These are phyloP conservation scores for Atta colombica DNA, from an alignment of 1,140 invertebrate species.

Conservation along the genomic window DNA sequence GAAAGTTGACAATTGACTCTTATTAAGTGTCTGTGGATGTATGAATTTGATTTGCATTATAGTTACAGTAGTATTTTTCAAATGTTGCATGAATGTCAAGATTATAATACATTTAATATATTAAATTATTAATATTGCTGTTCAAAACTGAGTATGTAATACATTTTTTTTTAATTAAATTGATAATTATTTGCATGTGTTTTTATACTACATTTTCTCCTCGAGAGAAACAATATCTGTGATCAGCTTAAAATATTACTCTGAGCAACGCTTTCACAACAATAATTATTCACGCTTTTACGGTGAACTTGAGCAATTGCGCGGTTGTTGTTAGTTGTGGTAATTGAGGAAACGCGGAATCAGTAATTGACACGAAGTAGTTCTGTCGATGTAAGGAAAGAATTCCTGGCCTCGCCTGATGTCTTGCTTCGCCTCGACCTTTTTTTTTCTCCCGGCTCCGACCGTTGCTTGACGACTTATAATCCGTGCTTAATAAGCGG, in stretches of 20 bases:
- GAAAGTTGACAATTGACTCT: too few species aligned
- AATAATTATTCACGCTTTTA: slow-evolving; percentile 45
- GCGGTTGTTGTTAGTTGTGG: slow-evolving; percentile 1
- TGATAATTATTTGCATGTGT: neutral
- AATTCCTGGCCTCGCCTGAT: slow-evolving; percentile 35
- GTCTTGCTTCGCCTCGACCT: slow-evolving; percentile 33
- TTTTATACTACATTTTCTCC: neutral
- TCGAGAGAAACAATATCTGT: neutral
- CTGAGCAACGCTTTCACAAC: slow-evolving; percentile 20
- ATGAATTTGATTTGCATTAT: too few species aligned
- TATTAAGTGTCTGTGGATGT: too few species aligned
- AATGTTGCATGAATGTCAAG: too few species aligned
- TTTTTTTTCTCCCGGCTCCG: slow-evolving; percentile 1
- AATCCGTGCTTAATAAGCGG: slow-evolving; percentile 55
- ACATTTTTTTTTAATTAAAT: neutral
- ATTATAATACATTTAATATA: too few species aligned
- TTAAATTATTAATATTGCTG: neutral
- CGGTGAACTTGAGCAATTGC: slow-evolving; percentile 22
- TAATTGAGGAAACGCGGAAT: slow-evolving; percentile 48
- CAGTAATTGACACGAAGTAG: slow-evolving; percentile 43
- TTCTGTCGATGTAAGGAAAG: slow-evolving; percentile 17
- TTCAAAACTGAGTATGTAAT: neutral
- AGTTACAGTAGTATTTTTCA: too few species aligned
- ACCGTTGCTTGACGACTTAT: slow-evolving; percentile 47
- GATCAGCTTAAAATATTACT: slow-evolving; percentile 18